phyloP scores from a whole-genome alignment of 2,113 vertebrate species.

The Passerina amoena region DNA sequence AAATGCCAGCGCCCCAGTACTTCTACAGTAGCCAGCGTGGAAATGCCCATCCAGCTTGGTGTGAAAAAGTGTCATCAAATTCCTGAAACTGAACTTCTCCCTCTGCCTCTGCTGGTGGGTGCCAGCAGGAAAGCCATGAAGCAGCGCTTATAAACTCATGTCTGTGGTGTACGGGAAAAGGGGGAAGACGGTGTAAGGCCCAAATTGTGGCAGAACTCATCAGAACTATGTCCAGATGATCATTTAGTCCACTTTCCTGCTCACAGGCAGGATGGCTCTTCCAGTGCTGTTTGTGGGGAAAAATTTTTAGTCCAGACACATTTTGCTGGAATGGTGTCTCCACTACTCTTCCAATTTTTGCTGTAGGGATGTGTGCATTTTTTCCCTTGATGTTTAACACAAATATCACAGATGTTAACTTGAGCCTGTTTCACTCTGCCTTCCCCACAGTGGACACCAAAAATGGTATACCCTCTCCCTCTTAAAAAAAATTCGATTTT shows the following conservation, averaged over 20 bases:
- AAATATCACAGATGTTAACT: not conserved
- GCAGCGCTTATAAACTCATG: not conserved
- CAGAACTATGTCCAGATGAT: not conserved
- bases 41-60: not conserved
- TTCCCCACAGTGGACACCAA: not conserved
- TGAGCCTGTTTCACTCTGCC: not conserved
- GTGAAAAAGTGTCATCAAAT: not conserved
- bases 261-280: not conserved
- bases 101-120: not conserved
- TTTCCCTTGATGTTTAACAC: not conserved
- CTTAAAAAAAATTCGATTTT: not conserved
- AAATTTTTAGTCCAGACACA: not conserved
- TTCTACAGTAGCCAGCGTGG: not conserved
- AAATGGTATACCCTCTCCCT: not conserved
- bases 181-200: not conserved
- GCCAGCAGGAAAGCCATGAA: not conserved
- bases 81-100: not conserved
- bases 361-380: not conserved
- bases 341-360: not conserved
- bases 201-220: not conserved
- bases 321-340: not conserved
- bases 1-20: not conserved
- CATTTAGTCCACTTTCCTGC: not conserved
- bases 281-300: no score
- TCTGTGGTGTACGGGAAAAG: not conserved